phyloP scores from a whole-genome alignment of 2,888 invertebrate genomes.

The Eupithecia centaureata region DNA sequence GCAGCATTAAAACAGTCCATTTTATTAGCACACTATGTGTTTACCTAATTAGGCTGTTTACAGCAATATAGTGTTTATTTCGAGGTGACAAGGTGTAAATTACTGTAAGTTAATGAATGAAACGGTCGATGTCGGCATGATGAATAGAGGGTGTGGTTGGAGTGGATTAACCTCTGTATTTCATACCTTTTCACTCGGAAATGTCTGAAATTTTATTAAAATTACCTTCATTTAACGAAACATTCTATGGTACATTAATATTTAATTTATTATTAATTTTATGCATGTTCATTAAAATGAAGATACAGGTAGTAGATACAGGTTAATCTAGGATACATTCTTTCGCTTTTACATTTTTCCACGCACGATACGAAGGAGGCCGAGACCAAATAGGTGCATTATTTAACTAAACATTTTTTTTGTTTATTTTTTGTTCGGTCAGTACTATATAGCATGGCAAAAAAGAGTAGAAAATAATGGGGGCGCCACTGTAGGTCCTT shows the following conservation, averaged over 20 bases:
- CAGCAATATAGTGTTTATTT: conserved; percentile 60
- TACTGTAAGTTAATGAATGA: conserved; percentile 66
- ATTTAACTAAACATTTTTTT: too few species aligned
- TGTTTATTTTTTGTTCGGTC: too few species aligned
- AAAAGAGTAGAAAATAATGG: too few species aligned
- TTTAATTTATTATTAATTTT: too few species aligned
- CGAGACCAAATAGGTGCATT: too few species aligned
- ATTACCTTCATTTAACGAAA: background rate
- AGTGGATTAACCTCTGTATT: conserved; percentile 65
- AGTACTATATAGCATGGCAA: too few species aligned
- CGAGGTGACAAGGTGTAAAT: conserved; percentile 65
- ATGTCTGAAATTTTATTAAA: background rate
- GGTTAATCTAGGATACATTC: too few species aligned
- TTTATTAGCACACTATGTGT: conserved; percentile 2
- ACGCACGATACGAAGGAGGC: too few species aligned
- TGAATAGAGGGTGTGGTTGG: conserved; percentile 72
- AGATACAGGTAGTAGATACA: too few species aligned
- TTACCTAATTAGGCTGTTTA: background rate
- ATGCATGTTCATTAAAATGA: too few species aligned
- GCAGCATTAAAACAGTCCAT: background rate
- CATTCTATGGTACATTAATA: background rate
- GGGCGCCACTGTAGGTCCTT: too few species aligned
- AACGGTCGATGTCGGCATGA: conserved; percentile 64
- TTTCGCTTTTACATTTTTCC: too few species aligned
- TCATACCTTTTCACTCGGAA: conserved; percentile 34